Conservation (phyloP, 2,797 vertebrate species). For the Zenarchopterus dispar region DNA sequence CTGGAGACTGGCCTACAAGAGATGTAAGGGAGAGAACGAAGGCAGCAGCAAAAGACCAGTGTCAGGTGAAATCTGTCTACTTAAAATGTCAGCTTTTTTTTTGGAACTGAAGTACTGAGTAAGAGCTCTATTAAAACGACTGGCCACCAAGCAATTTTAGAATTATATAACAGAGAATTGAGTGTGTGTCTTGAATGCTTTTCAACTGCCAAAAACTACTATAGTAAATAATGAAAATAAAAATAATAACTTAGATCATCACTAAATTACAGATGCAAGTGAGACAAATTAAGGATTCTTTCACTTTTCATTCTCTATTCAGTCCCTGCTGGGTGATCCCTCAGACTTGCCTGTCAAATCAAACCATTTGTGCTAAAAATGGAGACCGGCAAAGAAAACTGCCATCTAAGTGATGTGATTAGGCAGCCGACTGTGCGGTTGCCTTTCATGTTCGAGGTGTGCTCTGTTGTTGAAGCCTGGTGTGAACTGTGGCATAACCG, state of each 20-base stretch:
- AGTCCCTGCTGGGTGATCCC: constrained; percentile 22
- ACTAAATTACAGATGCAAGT: constrained; percentile 8
- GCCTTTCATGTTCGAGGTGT: constrained; percentile 38
- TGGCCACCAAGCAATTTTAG: constrained; percentile 33
- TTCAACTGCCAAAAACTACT: no score
- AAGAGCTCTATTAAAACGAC: constrained; percentile 46
- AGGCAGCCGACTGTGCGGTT: constrained; percentile 1
- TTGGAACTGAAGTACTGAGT: constrained; percentile 28
- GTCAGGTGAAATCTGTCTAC: constrained; percentile 44
- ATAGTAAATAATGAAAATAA: background rate
- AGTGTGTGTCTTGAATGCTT: constrained; percentile 12
- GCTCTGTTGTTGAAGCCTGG: constrained; percentile 34
- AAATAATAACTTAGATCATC: background rate
- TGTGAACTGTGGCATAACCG: constrained; percentile 25
- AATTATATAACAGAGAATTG: constrained; percentile 43
- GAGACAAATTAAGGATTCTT: constrained; percentile 31
- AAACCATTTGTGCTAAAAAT: constrained; percentile 42
- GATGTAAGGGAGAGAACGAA: constrained; percentile 28
- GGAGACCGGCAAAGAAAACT: constrained; percentile 38
- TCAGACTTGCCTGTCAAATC: constrained; percentile 41
- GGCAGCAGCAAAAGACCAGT: constrained; percentile 44
- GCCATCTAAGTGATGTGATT: constrained; percentile 45
- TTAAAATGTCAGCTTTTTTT: constrained; percentile 47
- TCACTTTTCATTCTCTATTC: constrained; percentile 34
- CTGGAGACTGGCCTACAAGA: constrained; percentile 23